Evolutionary conservation across 2,797 vertebrate species (phyloP), one percentile per base, ranked within the genome.

Genomic region (Graptemys geographica): DNA sequence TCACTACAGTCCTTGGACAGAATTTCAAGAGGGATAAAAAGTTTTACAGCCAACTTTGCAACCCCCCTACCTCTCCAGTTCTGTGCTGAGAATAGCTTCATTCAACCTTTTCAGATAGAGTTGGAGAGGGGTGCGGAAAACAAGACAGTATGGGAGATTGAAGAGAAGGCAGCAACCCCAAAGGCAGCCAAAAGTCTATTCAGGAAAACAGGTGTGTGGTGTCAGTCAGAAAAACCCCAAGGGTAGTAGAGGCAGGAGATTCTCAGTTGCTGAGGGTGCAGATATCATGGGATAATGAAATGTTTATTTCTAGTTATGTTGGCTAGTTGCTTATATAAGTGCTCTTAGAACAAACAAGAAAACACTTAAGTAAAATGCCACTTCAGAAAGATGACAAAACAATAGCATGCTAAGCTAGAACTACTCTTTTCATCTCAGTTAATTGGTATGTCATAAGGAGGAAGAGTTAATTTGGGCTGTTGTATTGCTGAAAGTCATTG

Each of bases 251-350:
- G 90, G 81, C 37, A 44, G 84, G 79, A 79, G n/a, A 87, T 41
- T 81, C 16, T 92, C 33, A 27, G 59, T 25, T 92, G 44, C 33
- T 88, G 87, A 92, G 52, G 37, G 91, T 6, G 62, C 10, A 79
- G 74, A 49, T 74, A 47, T 0, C 2, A 92, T 93, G 41, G 55
- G 84, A 69, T 87, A 93, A 89, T 59, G 87, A 92, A 91, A 95
- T 25, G 56, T 31, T 95, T 74, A 90, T 86, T 97, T 95, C 93
- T 94, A 95, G 76, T 88, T 79, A 79, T 0, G 1, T 94, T 86
- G 93, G 59, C 31, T 89, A 62, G 25, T 69, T 87, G 83, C 76
- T 94, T 95, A 88, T 94, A 44, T 93, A 96, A 97, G 79, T 37
- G 76, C 92, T 88, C 88, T 84, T 74, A 33, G 57, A 87, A 79